These are phyloP conservation scores for Cordilura impudica DNA, from an alignment of 2,888 invertebrate genomes.

Conservation along the genomic window DNA sequence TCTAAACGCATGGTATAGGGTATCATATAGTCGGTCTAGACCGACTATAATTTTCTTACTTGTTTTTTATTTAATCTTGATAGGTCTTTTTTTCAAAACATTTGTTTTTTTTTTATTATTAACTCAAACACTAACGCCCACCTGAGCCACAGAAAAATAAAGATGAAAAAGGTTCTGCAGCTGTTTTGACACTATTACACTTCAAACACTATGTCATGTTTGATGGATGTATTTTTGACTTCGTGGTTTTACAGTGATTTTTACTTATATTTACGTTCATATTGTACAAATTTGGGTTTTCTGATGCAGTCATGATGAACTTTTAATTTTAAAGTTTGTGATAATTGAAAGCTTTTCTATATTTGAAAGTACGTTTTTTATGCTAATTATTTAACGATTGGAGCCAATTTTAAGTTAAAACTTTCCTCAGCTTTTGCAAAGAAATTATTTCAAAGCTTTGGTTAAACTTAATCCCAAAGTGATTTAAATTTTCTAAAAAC, in stretches of 20 bases:
- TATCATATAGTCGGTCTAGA: no score
- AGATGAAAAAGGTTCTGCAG: conserved; percentile 56
- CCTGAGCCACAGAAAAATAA: conserved; percentile 37
- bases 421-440: no score
- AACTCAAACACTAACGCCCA: conserved; percentile 50
- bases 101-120: conserved; percentile 30
- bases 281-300: no score
- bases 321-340: neutral
- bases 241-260: conserved; percentile 25
- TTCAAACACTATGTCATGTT: conserved; percentile 55
- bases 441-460: no score
- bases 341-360: neutral
- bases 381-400: neutral
- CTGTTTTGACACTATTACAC: conserved; percentile 59
- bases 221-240: conserved; percentile 57
- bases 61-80: conserved; percentile 48
- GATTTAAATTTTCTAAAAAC: no score
- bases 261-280: neutral
- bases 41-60: no score
- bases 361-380: neutral
- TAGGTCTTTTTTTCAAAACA: conserved; percentile 25
- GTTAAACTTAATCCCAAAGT: no score
- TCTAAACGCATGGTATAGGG: no score
- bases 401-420: neutral
- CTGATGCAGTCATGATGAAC: neutral